Evolutionary conservation across 2,888 invertebrate species (phyloP).

Genomic region (Eulithis prunata): DNA sequence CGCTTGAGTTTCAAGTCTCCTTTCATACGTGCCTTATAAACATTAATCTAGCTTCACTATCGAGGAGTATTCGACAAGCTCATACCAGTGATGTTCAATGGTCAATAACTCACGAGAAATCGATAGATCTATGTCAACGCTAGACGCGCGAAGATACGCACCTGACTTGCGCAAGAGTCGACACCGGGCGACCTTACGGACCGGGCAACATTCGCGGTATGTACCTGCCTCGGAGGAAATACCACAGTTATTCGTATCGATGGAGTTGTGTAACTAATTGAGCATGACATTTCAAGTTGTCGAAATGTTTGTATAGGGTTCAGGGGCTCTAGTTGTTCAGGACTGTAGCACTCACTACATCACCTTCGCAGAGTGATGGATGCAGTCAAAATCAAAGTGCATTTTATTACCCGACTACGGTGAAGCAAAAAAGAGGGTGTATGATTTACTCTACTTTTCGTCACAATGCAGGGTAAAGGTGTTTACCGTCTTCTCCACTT

Average conservation of each 20-base stretch:
- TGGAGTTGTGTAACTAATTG: slow-evolving; percentile 1
- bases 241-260: slow-evolving; percentile 8
- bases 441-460: too few relatives aligned
- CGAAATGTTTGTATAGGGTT: not conserved
- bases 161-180: slow-evolving; percentile 24
- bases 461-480: too few relatives aligned
- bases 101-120: slow-evolving; percentile 3
- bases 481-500: too few relatives aligned
- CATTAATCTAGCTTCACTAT: not conserved
- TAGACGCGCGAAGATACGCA: slow-evolving; percentile 14
- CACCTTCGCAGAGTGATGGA: too few relatives aligned
- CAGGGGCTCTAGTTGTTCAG: too few relatives aligned
- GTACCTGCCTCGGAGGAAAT: slow-evolving; percentile 15
- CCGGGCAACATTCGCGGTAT: slow-evolving; percentile 13
- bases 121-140: slow-evolving; percentile 22
- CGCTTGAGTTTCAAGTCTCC: too few relatives aligned
- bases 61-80: not conserved
- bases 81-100: not conserved
- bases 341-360: too few relatives aligned
- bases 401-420: too few relatives aligned
- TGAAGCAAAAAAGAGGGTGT: too few relatives aligned
- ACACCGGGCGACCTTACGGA: slow-evolving; percentile 22
- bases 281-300: slow-evolving; percentile 10
- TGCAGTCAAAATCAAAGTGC: too few relatives aligned
- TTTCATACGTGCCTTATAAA: too few relatives aligned